phyloP scores from a whole-genome alignment of 1,140 invertebrate species.

The Metopolophium dirhodum region DNA sequence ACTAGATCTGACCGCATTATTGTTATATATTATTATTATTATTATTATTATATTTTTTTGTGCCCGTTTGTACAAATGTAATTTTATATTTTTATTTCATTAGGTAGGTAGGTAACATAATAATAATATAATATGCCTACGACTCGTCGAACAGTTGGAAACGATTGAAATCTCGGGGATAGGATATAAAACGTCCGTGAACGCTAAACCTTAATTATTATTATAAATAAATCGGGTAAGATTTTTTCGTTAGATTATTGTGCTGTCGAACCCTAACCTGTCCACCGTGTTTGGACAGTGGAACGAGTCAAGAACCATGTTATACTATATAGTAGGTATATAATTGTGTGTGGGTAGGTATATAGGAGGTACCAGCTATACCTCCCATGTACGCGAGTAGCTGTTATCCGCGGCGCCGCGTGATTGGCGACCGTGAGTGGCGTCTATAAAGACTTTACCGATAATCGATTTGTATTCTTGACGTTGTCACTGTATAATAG shows the following conservation, averaged over 20 bases:
- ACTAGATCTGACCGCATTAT: conserved; percentile 43
- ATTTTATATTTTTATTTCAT: conserved; percentile 17
- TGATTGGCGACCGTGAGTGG: background rate
- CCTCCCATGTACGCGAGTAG: background rate
- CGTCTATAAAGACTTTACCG: background rate
- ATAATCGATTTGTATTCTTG: background rate
- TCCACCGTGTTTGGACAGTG: background rate
- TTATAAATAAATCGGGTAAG: background rate
- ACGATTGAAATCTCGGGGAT: background rate
- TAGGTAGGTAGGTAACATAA: background rate
- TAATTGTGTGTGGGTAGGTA: background rate
- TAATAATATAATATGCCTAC: conserved; percentile 1
- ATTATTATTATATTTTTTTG: background rate
- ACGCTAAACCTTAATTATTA: conserved; percentile 10
- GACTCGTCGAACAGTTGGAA: background rate
- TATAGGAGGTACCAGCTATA: background rate
- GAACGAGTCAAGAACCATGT: background rate
- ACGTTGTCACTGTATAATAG: background rate
- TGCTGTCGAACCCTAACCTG: background rate
- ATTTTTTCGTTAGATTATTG: background rate
- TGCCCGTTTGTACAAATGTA: background rate
- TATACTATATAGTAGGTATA: background rate
- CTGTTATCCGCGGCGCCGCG: background rate
- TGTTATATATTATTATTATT: too few species aligned
- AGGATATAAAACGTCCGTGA: background rate